Percentiles rank a stretch among this genome's conserved stretches.
These are phyloP conservation scores for Drosophila putrida DNA, from an alignment of 2,888 invertebrate species.

Conservation along the genomic window DNA sequence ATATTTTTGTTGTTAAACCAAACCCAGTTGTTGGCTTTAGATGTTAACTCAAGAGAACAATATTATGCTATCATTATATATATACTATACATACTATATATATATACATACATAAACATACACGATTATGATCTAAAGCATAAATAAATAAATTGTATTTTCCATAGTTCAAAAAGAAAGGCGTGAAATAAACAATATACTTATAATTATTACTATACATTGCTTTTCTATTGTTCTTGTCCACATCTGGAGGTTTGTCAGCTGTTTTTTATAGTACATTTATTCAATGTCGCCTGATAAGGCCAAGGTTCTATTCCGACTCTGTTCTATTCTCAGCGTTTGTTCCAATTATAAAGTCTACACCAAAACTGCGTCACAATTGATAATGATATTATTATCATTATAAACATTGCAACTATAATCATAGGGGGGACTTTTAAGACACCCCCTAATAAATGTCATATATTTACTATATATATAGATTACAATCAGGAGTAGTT, in stretches of 20 bases:
- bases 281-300: slow-evolving; percentile 9
- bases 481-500: slow-evolving; percentile 1
- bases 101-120: slow-evolving; percentile 19
- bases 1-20: slow-evolving; percentile 53
- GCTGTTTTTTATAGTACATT: neutral
- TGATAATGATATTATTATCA: neutral
- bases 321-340: neutral
- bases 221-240: neutral
- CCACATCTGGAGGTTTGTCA: neutral
- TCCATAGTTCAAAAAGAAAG: slow-evolving; percentile 65
- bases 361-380: slow-evolving; percentile 16
- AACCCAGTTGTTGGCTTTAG: slow-evolving; percentile 61
- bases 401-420: neutral
- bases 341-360: slow-evolving; percentile 27
- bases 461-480: neutral
- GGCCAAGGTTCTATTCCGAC: neutral
- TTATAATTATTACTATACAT: neutral
- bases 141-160: slow-evolving; percentile 61
- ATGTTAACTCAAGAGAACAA: slow-evolving; percentile 55
- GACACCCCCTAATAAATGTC: neutral
- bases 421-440: neutral
- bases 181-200: slow-evolving; percentile 35
- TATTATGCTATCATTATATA: slow-evolving; percentile 33
- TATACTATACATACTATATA: slow-evolving; percentile 3
- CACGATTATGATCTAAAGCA: slow-evolving; percentile 32